These are phyloP conservation scores for Nannoperca obscura DNA, from an alignment of 2,797 vertebrate species.

Conservation along the genomic window DNA sequence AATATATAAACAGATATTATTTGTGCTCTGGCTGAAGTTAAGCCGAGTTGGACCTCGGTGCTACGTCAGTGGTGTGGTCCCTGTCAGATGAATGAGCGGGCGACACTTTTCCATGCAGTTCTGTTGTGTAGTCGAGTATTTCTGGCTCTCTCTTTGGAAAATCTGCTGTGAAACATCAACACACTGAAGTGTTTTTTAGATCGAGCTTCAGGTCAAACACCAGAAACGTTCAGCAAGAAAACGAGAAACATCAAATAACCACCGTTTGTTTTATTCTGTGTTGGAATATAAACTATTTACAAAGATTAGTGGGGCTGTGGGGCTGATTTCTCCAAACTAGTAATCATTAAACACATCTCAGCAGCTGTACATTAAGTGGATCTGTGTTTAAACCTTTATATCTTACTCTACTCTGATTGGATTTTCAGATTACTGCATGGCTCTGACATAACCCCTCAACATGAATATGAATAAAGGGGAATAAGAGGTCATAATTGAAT, in stretches of 20 bases:
- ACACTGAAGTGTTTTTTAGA: slow-evolving; percentile 64
- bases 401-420: neutral
- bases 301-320: slow-evolving; percentile 41
- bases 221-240: slow-evolving; percentile 44
- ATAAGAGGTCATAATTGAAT: neutral
- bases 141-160: slow-evolving; percentile 59
- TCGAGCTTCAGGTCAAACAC: slow-evolving; percentile 49
- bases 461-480: neutral
- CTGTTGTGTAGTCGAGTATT: slow-evolving; percentile 12
- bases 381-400: slow-evolving; percentile 19
- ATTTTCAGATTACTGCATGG: neutral
- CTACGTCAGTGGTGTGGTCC: neutral
- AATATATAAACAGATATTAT: too few relatives aligned
- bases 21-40: neutral
- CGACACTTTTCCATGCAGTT: neutral
- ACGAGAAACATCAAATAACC: slow-evolving; percentile 52
- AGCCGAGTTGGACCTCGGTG: neutral
- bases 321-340: slow-evolving; percentile 15
- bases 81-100: neutral
- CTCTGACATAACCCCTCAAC: neutral
- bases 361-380: slow-evolving; percentile 26
- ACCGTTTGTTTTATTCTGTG: slow-evolving; percentile 59
- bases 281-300: slow-evolving; percentile 59
- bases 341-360: slow-evolving; percentile 14
- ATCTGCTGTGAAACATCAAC: slow-evolving; percentile 65